Percentiles rank a stretch among this genome's conserved stretches.
phyloP scores from a whole-genome alignment of 2,797 vertebrate genomes.

The Sebastes steindachneri region DNA sequence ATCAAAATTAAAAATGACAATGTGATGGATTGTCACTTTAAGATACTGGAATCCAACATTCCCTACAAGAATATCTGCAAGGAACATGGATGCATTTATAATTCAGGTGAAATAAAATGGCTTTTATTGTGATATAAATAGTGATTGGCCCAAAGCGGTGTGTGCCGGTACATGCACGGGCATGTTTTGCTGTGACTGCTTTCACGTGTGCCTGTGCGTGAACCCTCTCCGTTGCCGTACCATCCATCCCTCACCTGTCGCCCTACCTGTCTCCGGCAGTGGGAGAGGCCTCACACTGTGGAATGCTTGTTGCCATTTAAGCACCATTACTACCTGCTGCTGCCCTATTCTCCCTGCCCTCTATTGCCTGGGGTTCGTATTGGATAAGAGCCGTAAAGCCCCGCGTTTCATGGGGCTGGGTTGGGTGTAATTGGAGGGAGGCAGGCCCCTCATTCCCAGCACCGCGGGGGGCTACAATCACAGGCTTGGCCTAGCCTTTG shows the following conservation, averaged over 20 bases:
- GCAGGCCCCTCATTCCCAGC: constrained; percentile 85
- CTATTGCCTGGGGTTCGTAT: constrained; percentile 88
- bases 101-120: neutral
- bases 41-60: neutral
- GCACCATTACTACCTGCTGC: constrained; percentile 89
- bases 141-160: neutral
- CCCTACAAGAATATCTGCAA: neutral
- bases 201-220: constrained; percentile 40
- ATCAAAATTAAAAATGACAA: neutral
- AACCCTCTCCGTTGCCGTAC: constrained; percentile 15
- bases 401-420: constrained; percentile 80
- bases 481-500: constrained; percentile 89
- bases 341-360: constrained; percentile 80
- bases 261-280: constrained; percentile 60
- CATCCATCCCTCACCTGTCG: constrained; percentile 65
- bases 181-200: constrained; percentile 15
- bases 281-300: constrained; percentile 77
- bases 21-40: neutral
- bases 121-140: neutral
- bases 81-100: neutral
- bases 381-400: constrained; percentile 87
- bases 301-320: constrained; percentile 88
- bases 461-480: constrained; percentile 86
- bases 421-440: constrained; percentile 84
- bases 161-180: constrained; percentile 8